Conservation (phyloP, 2,888 invertebrate species). For the Sphaerophoria rueppellii region DNA sequence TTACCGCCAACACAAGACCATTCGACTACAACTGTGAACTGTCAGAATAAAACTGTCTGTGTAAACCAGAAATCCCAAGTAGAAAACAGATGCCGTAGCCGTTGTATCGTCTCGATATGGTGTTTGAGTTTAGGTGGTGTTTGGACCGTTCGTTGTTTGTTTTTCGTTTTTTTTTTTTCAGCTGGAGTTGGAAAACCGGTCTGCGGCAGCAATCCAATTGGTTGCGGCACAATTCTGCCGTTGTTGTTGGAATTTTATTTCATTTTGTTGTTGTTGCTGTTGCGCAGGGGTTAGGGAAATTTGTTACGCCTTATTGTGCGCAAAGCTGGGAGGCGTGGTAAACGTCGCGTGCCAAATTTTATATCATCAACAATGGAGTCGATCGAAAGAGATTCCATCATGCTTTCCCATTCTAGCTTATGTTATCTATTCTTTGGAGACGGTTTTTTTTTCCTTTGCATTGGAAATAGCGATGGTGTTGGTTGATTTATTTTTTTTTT, state of each 20-base stretch:
- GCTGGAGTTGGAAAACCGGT: slow-evolving; percentile 63
- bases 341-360: slow-evolving; percentile 58
- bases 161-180: neutral
- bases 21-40: slow-evolving; percentile 40
- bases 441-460: neutral
- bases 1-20: slow-evolving; percentile 70
- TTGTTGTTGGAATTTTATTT: neutral
- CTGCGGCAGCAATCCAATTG: slow-evolving; percentile 51
- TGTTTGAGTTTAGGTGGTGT: slow-evolving; percentile 20
- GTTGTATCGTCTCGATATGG: slow-evolving; percentile 8
- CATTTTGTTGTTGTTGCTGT: too few relatives aligned
- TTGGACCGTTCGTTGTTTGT: slow-evolving; percentile 4
- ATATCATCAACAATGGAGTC: slow-evolving; percentile 63
- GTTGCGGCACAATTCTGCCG: slow-evolving; percentile 45
- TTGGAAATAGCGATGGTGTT: slow-evolving; percentile 48
- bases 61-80: slow-evolving; percentile 43
- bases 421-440: slow-evolving; percentile 12
- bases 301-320: slow-evolving; percentile 54
- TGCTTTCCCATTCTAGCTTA: slow-evolving; percentile 44
- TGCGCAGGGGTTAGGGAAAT: slow-evolving; percentile 23
- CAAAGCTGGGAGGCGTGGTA: slow-evolving; percentile 48
- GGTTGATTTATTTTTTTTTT: slow-evolving; percentile 1
- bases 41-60: slow-evolving; percentile 63
- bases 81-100: slow-evolving; percentile 62
- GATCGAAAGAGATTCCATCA: slow-evolving; percentile 47